phyloP scores from a whole-genome alignment of 2,888 invertebrate genomes.

The Xestia sexstrigata region DNA sequence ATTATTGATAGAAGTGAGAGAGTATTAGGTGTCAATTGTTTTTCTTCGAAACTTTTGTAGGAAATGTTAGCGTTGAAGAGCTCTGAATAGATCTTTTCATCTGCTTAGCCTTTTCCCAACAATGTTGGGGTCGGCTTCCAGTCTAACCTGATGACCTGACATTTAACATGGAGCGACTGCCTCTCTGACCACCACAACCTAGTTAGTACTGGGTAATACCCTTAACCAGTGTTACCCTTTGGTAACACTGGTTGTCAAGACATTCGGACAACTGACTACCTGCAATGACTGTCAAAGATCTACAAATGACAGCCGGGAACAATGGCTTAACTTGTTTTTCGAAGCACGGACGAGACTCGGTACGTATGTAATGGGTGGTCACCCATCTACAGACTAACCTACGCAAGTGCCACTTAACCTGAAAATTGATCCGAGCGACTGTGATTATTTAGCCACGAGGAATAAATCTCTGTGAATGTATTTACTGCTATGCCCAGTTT shows the following conservation, averaged over 20 bases:
- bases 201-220: background rate
- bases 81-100: background rate
- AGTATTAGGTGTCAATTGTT: background rate
- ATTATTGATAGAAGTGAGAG: constrained; percentile 16
- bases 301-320: background rate
- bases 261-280: background rate
- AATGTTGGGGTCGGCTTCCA: background rate
- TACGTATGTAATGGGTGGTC: too few species aligned
- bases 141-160: background rate
- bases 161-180: background rate
- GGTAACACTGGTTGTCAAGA: background rate
- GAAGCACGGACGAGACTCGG: too few species aligned
- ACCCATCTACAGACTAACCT: background rate
- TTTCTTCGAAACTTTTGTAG: background rate
- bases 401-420: background rate
- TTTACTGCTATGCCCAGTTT: background rate
- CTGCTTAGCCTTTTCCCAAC: background rate
- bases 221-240: too few species aligned
- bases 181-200: background rate
- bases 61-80: background rate
- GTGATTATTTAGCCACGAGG: background rate
- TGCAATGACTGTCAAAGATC: background rate
- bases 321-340: background rate
- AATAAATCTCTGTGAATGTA: background rate
- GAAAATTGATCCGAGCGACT: background rate